Evolutionary conservation across 2,797 vertebrate genomes (phyloP).

Genomic region (Psittacula derbiana): DNA sequence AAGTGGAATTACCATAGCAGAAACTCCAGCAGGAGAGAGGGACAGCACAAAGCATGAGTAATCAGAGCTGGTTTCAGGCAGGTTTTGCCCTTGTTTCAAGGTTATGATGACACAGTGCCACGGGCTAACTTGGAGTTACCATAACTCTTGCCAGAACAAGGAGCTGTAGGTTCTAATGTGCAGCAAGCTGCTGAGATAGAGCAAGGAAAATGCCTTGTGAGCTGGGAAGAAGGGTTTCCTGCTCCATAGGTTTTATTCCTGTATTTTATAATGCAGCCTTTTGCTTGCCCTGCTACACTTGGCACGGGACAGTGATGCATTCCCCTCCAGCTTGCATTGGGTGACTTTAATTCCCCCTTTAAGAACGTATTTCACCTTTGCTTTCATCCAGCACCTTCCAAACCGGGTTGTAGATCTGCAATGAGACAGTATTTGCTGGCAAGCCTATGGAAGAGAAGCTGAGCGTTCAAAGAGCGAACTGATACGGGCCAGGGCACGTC

Average conservation of each 20-base stretch:
- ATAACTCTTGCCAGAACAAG: neutral
- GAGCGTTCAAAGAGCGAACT: neutral
- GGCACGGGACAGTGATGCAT: fast-evolving
- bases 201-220: neutral
- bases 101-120: constrained; percentile 2
- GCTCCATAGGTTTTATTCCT: neutral
- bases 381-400: neutral
- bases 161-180: neutral
- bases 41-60: constrained; percentile 20
- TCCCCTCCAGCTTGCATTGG: fast-evolving
- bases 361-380: neutral
- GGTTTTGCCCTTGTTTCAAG: constrained; percentile 56
- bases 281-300: neutral
- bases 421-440: neutral
- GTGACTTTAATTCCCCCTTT: neutral
- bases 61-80: constrained; percentile 47
- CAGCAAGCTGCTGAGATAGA: neutral
- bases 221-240: neutral
- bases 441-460: neutral
- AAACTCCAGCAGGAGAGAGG: constrained; percentile 20
- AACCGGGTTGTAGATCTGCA: neutral
- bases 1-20: constrained; percentile 48
- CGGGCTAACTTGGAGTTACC: neutral
- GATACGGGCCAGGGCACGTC: neutral
- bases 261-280: neutral